Evolutionary conservation across 2,797 vertebrate genomes (phyloP), one percentile per base, ranked within the genome.

Genomic region (Hoplostethus mediterraneus): DNA sequence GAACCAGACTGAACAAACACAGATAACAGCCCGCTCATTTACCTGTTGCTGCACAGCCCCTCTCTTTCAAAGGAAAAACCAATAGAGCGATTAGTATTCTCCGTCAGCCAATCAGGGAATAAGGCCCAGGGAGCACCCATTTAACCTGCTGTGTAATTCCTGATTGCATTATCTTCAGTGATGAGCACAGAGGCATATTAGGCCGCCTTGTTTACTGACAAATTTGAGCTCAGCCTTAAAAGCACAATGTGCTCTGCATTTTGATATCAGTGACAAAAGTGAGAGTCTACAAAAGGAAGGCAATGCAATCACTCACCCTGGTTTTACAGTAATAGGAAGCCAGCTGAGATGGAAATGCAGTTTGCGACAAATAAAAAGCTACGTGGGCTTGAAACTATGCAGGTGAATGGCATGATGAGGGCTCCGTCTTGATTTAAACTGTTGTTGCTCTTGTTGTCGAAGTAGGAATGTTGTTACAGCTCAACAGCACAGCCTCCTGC

Each of bases 131-230:
- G 64, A 84, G 76, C 63, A 59, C 53, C 65, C 59, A 55, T 83
- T 86, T 66, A 71, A 72, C 79, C 73, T 25, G 62, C 79, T 81
- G 63, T 73, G 75, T 83, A 75, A 87, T 74, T 81, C 71, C 58
- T 79, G 80, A 88, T 86, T 78, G 72, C 74, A 79, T 87, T 87
- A 80, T 79, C 60, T 67, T 75, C 53, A 63, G 52, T 75, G 56
- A 67, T 79, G 61, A 81, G 67, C 64, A 38, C 38, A 36, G 66
- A 9, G 25, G 36, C 65, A 56, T 69, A 77, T 80, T 58, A 62
- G 6, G 63, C 52, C 25, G 66, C 57, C 63, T 70, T 80, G 69
- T 83, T 83, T 67, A 66, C 73, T 57, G 48, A 77, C 60, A 65
- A 53, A 42, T 55, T 45, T 4, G 33, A 64, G 65, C 62, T 8